Base-by-base conservation (phyloP, 92 coral and sea anemone genomes). In the Porites cylindrica region DNA sequence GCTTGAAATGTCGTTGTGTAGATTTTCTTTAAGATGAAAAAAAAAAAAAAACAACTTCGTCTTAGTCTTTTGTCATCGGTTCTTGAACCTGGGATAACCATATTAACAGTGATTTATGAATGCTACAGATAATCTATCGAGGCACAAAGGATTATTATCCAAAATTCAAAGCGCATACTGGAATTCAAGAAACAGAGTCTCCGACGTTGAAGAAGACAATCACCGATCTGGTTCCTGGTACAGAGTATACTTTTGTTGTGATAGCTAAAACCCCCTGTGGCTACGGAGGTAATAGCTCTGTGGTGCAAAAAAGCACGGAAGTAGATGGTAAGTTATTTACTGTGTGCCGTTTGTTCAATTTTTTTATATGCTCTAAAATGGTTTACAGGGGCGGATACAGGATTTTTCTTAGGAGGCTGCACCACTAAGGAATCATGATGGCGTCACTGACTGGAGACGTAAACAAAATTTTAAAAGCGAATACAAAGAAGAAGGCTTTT, bases 241-340 rank as follows among this genome's bases (percentile, higher is more conserved):
- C 86, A 52, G 24, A 47, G 61, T 82, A 82, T 51, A n/a, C 7
- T 14, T 82, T 82, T 20, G 20, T 18, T 14, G 86, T 82, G 43
- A 54, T 12, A 2, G 78, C 86, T 18, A 10, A 23, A 52, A 68
- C 79, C 9, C 29, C 29, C 51, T 82, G 86, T 70, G 86, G 86
- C 1, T 62, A 50, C 1, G 86, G 86, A 20, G n/a, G 58, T 7
- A 47, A 82, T 29, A 86, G 84, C 38, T 21, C 47, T 8, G 1
- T 3, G 21, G 18, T 18, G 10, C 17, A 10, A 1, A 1, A 1
- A 6, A 4, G 26, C 10, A 69, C 74, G 29, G 0, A 19, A 2
- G 1, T 0, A 56, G 61, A 9, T 14, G 61, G 61, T 56, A 56
- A 10, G 61, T 8, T 19, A 11, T 7, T 59, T 8, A 59, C 63